These are phyloP conservation scores for Pinna nobilis DNA, from an alignment of 1,140 invertebrate genomes.

Conservation along the genomic window DNA sequence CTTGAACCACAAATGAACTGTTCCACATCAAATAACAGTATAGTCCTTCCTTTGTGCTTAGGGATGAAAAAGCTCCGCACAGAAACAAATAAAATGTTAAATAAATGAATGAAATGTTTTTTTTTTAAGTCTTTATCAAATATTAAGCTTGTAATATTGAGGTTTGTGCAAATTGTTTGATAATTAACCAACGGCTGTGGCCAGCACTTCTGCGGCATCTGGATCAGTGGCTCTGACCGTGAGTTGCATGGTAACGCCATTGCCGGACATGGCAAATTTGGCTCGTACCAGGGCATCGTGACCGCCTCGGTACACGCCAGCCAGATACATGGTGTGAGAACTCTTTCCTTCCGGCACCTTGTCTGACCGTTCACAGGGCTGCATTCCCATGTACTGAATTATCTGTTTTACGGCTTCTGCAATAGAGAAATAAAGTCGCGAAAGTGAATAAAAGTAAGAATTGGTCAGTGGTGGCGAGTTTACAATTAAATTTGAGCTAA, in stretches of 20 bases:
- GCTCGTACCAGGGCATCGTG: slow-evolving; percentile 87
- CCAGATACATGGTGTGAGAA: slow-evolving; percentile 85
- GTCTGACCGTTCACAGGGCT: slow-evolving; percentile 89
- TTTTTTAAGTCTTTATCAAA: no score
- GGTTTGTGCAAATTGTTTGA: no score
- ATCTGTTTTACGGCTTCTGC: slow-evolving; percentile 91
- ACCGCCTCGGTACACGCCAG: slow-evolving; percentile 91
- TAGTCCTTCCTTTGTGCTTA: no score
- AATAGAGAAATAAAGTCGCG: slow-evolving; percentile 47
- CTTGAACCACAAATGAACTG: no score
- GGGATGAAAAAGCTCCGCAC: no score
- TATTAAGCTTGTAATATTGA: no score
- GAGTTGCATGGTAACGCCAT: slow-evolving; percentile 84
- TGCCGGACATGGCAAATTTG: slow-evolving; percentile 77
- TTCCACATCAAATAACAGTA: no score
- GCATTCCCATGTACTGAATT: slow-evolving; percentile 90
- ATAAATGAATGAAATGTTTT: no score
- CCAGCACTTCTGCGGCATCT: slow-evolving; percentile 86
- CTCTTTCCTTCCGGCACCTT: slow-evolving; percentile 89
- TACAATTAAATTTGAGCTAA: not conserved
- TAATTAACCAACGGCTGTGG: slow-evolving; percentile 72
- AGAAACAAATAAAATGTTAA: no score
- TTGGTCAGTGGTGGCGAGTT: not conserved
- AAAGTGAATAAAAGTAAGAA: not conserved
- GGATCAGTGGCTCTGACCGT: slow-evolving; percentile 80